A percentile compares a stretch with the other conserved stretches of the same genome.
These are phyloP conservation scores for Diplolepis rosae DNA, from an alignment of 2,888 invertebrate genomes.

Conservation along the genomic window DNA sequence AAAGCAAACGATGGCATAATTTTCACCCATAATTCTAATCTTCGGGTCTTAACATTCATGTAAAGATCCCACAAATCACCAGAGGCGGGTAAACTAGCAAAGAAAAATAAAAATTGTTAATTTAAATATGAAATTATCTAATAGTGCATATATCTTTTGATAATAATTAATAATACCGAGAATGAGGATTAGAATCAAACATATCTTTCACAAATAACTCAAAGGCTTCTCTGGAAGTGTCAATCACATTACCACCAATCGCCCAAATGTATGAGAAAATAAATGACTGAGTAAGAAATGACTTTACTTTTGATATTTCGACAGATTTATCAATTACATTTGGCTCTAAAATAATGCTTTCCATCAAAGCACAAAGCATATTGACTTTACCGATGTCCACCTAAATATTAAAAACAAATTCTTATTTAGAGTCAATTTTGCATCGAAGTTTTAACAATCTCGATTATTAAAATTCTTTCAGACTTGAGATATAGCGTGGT, in stretches of 20 bases:
- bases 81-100: slow-evolving; percentile 80
- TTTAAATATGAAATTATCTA: no score
- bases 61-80: slow-evolving; percentile 85
- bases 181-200: slow-evolving; percentile 82
- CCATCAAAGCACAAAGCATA: slow-evolving; percentile 84
- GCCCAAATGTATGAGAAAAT: slow-evolving; percentile 90
- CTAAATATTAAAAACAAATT: slow-evolving; percentile 70
- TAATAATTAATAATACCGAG: slow-evolving; percentile 74
- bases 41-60: slow-evolving; percentile 81
- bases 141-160: no score
- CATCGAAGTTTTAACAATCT: slow-evolving; percentile 10
- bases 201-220: slow-evolving; percentile 82
- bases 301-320: slow-evolving; percentile 75
- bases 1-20: slow-evolving; percentile 85
- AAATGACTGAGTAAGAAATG: slow-evolving; percentile 84
- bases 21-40: slow-evolving; percentile 86
- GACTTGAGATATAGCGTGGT: slow-evolving; percentile 85
- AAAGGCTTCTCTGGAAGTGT: slow-evolving; percentile 80
- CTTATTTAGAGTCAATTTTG: not conserved
- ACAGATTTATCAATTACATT: slow-evolving; percentile 80
- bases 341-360: slow-evolving; percentile 81
- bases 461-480: not conserved
- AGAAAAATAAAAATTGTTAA: slow-evolving; percentile 3
- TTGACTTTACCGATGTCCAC: slow-evolving; percentile 88
- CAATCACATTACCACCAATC: slow-evolving; percentile 88